Percentiles rank a stretch among this genome's conserved stretches.
These are phyloP conservation scores for Syngnathoides biaculeatus DNA, from an alignment of 2,113 vertebrate species.

Conservation along the genomic window DNA sequence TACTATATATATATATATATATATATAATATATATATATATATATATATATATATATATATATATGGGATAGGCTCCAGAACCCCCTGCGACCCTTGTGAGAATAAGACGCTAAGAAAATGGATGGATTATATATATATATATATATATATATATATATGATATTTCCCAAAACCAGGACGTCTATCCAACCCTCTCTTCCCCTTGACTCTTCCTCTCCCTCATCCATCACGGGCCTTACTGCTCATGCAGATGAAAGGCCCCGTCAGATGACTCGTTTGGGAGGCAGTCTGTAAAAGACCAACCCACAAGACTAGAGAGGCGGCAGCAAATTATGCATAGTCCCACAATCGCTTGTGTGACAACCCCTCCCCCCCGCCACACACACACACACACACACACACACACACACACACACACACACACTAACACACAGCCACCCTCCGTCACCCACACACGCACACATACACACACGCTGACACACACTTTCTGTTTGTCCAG, in stretches of 20 bases:
- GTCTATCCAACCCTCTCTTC: background rate
- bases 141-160: too few species aligned
- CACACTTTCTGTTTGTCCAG: background rate
- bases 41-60: too few species aligned
- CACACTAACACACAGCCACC: background rate
- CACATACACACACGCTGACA: background rate
- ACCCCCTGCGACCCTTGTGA: too few species aligned
- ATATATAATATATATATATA: too few species aligned
- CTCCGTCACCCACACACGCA: background rate
- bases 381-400: too few species aligned
- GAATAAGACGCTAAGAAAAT: too few species aligned
- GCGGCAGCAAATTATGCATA: slow-evolving; percentile 11
- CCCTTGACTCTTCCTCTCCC: background rate
- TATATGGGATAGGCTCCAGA: too few species aligned
- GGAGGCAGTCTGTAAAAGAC: background rate
- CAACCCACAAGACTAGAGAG: slow-evolving; percentile 1
- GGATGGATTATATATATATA: too few species aligned
- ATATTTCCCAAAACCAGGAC: too few species aligned
- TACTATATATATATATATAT: too few species aligned
- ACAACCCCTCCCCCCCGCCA: background rate
- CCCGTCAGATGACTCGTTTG: slow-evolving; percentile 9
- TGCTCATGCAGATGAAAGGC: slow-evolving; percentile 19
- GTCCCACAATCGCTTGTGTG: slow-evolving; percentile 20
- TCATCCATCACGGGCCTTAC: background rate
- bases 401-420: background rate